These are phyloP conservation scores for Stigmatopora nigra DNA, from an alignment of 2,113 vertebrate species.

Conservation along the genomic window DNA sequence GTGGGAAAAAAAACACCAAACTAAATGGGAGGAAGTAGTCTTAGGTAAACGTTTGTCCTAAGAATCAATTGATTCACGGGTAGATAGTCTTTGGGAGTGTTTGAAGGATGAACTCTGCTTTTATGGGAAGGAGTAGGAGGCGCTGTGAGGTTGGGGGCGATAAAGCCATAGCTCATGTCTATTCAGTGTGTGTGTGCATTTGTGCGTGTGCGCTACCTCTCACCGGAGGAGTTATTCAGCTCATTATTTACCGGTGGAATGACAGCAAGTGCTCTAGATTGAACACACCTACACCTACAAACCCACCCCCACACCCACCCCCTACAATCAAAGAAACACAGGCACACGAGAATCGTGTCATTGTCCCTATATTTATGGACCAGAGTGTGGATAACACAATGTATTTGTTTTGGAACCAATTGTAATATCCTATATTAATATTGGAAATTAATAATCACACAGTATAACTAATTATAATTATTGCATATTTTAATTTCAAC, in stretches of 20 bases:
- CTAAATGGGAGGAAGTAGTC: not conserved
- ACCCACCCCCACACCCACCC: constrained; percentile 5
- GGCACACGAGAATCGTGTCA: too few relatives aligned
- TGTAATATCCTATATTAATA: too few relatives aligned
- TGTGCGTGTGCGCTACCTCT: constrained; percentile 51
- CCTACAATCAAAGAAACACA: not conserved
- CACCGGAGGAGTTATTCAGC: constrained; percentile 61
- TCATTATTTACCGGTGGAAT: constrained; percentile 55
- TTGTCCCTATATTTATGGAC: too few relatives aligned
- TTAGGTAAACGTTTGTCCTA: constrained; percentile 7
- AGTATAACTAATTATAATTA: too few relatives aligned
- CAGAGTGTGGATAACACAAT: too few relatives aligned
- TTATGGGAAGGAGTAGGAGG: constrained; percentile 55
- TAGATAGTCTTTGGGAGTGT: constrained; percentile 12
- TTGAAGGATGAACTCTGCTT: constrained; percentile 41
- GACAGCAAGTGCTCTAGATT: constrained; percentile 47
- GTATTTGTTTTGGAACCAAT: too few relatives aligned
- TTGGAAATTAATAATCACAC: too few relatives aligned
- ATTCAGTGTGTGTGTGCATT: constrained; percentile 26
- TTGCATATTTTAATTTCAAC: too few relatives aligned
- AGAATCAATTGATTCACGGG: constrained; percentile 14
- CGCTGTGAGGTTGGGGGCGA: constrained; percentile 48
- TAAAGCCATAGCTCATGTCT: constrained; percentile 65
- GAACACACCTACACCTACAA: constrained; percentile 6
- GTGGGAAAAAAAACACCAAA: not conserved